These are phyloP conservation scores for Penaeus japonicus DNA, from an alignment of 1,140 invertebrate species.

Conservation along the genomic window DNA sequence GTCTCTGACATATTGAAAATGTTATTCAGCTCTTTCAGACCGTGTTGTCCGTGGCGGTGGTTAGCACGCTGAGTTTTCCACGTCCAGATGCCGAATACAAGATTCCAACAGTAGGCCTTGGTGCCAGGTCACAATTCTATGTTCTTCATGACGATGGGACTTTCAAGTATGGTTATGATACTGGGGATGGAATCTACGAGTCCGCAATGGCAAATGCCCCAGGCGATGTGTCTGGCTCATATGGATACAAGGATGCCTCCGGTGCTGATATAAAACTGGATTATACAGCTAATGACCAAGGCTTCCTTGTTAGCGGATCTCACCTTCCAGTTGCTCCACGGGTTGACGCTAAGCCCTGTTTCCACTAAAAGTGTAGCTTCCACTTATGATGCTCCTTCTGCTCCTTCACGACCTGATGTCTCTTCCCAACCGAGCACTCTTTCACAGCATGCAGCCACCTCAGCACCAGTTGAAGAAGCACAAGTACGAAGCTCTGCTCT, in stretches of 20 bases:
- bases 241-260: not conserved
- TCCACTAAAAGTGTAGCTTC: too few species aligned
- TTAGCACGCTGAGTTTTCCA: slow-evolving; percentile 49
- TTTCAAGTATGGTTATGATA: slow-evolving; percentile 23
- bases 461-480: slow-evolving; percentile 1
- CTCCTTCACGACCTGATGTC: too few species aligned
- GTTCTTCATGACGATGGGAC: slow-evolving; percentile 39
- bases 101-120: slow-evolving; percentile 24
- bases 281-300: not conserved
- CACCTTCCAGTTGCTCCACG: not conserved
- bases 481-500: not conserved
- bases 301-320: not conserved
- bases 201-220: not conserved
- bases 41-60: slow-evolving; percentile 46
- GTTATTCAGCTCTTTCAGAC: too few species aligned
- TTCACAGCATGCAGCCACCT: not conserved
- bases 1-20: too few species aligned
- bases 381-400: too few species aligned
- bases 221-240: not conserved
- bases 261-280: not conserved
- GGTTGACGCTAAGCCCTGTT: not conserved
- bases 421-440: too few species aligned
- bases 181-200: not conserved
- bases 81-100: slow-evolving; percentile 31
- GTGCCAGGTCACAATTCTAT: slow-evolving; percentile 33